Evolutionary conservation across 2,113 vertebrate genomes (phyloP), one percentile per base, ranked within the genome.

Genomic region (Casuarius casuarius): DNA sequence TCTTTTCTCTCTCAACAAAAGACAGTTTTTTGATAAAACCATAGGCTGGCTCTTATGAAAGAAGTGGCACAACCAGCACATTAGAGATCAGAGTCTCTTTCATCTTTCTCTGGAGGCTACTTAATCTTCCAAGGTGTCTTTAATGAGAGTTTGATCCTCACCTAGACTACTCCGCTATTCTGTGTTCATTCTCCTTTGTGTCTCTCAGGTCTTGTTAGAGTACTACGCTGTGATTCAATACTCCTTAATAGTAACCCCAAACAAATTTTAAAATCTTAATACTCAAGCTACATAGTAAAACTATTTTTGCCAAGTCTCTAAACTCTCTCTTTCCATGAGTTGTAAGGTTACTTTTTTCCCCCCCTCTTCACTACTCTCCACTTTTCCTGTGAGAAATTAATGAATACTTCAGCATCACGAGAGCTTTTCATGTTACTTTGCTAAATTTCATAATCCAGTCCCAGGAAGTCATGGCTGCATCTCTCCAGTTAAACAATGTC

Each of bases 191-290:
- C 82, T 89, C 71, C 65, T 67, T 52, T 6, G 62, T 58, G 21
- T 96, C 91, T 85, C 95, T 89, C 67, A 86, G 87, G 93, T 44
- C 88, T 79, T 96, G 87, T 94, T 20, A 65, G 46, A 61, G 93
- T 95, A 89, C 71, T 73, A 91, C 61, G 68, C 86, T 92, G 76
- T 73, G 90, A 97, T 97, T 94, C 94, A 77, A 68, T 95, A 81
- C 78, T 85, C 91, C 91, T 94, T 71, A 77, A 58, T 40, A 87
- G 33, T 68, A 85, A 77, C 48, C 78, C 59, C 77, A 82, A 81
- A 79, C 89, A 85, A 63, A 59, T 3, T 59, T 52, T 71, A 71
- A 38, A 33, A 67, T 11, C 10, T 48, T 52, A 65, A 81, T 70
- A 84, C 23, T 40, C 63, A 46, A 65, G 65, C 33, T 67, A 68